Evolutionary conservation across 2,113 vertebrate species (phyloP).

Genomic region (Marmota flaviventris): DNA sequence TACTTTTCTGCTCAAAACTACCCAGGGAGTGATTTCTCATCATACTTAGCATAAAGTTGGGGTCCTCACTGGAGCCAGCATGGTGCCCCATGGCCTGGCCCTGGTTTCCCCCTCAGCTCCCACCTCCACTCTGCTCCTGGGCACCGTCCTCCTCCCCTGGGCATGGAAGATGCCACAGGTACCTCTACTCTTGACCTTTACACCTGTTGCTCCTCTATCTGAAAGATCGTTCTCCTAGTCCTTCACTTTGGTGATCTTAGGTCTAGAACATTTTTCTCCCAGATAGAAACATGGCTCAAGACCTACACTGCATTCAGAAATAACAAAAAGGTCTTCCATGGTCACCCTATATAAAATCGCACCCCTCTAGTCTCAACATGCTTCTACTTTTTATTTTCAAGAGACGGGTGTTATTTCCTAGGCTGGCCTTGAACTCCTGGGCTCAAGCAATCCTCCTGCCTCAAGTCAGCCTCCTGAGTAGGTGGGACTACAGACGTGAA

Average conservation of each 20-base stretch:
- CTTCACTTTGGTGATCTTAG: background rate
- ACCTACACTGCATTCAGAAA: background rate
- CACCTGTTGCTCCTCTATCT: too few relatives aligned
- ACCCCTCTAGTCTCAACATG: background rate
- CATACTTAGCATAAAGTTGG: background rate
- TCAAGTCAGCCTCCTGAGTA: background rate
- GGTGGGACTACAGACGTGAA: background rate
- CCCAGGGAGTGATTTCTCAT: background rate
- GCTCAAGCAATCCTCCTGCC: background rate
- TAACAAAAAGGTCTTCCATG: background rate
- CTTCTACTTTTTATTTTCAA: background rate
- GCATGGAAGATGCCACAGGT: too few relatives aligned
- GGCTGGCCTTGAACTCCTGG: background rate
- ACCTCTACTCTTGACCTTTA: background rate
- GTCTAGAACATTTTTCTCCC: background rate
- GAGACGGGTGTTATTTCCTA: background rate
- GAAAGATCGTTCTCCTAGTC: background rate
- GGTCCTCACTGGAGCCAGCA: background rate
- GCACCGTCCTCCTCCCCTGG: background rate
- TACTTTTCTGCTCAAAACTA: background rate
- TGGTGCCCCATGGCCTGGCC: background rate
- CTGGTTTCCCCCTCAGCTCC: accelerated
- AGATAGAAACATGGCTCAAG: background rate
- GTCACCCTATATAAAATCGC: background rate
- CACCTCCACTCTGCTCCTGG: background rate